phyloP scores from a whole-genome alignment of 2,888 invertebrate species.

The Dione juno region DNA sequence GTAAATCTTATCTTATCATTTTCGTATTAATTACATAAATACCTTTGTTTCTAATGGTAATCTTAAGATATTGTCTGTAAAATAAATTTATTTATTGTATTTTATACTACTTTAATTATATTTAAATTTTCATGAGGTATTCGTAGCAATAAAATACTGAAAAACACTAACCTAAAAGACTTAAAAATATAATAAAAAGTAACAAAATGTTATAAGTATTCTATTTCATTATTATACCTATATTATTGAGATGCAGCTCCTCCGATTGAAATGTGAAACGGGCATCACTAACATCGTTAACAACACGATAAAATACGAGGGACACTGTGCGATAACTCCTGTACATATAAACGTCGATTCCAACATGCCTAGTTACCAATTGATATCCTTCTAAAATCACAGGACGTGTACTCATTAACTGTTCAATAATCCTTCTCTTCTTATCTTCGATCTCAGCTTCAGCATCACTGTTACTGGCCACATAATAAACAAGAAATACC shows the following conservation, averaged over 20 bases:
- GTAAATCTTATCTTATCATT: background rate
- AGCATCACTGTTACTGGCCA: slow-evolving; percentile 63
- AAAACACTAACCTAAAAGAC: too few relatives aligned
- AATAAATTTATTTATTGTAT: background rate
- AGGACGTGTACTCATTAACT: slow-evolving; percentile 70
- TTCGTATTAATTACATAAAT: background rate
- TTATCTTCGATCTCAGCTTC: slow-evolving; percentile 69
- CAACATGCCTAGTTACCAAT: slow-evolving; percentile 74
- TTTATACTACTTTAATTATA: background rate
- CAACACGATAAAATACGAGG: slow-evolving; percentile 72
- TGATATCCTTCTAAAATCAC: slow-evolving; percentile 71
- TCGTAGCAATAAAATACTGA: background rate
- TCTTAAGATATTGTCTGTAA: background rate
- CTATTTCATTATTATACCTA: slow-evolving; percentile 54
- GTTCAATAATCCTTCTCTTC: slow-evolving; percentile 71
- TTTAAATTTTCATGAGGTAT: background rate
- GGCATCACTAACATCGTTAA: slow-evolving; percentile 72
- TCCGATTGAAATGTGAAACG: slow-evolving; percentile 78
- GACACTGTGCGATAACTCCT: slow-evolving; percentile 78
- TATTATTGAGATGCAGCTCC: slow-evolving; percentile 77
- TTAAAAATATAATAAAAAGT: background rate
- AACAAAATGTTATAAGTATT: background rate
- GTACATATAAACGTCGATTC: slow-evolving; percentile 76
- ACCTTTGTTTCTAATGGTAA: background rate
- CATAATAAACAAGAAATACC: slow-evolving; percentile 66